These are phyloP conservation scores for Zapornia atra DNA, from an alignment of 2,113 vertebrate species.

Conservation along the genomic window DNA sequence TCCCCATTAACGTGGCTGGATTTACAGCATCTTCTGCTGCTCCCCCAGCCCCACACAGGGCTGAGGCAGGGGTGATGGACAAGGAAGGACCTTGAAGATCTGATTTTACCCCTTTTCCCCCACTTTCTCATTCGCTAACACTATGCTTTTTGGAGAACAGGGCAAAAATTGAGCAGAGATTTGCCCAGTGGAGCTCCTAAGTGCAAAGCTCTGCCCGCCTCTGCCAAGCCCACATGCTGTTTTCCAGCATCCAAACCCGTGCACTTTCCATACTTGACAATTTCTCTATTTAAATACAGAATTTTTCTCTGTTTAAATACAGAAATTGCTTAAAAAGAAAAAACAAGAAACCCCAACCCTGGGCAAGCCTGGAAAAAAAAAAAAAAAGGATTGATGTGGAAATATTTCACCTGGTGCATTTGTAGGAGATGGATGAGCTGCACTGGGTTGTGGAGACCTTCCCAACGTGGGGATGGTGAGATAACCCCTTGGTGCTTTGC, in stretches of 20 bases:
- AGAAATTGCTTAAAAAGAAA: background rate
- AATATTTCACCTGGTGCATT: background rate
- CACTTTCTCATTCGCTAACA: background rate
- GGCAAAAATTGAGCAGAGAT: background rate
- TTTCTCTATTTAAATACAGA: background rate
- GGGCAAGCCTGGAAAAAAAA: too few relatives aligned
- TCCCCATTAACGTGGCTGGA: rapidly evolving
- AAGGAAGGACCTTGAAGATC: background rate
- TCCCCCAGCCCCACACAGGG: rapidly evolving
- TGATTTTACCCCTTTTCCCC: background rate
- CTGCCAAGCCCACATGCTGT: background rate
- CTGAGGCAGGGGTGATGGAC: background rate
- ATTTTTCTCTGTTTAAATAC: background rate
- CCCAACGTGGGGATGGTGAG: background rate
- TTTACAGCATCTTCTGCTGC: background rate
- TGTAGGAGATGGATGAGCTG: background rate
- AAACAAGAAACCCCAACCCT: background rate
- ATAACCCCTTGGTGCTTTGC: background rate
- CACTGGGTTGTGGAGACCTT: background rate
- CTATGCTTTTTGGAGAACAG: rapidly evolving
- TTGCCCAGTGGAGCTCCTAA: rapidly evolving
- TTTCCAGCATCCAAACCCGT: background rate
- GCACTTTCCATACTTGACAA: background rate
- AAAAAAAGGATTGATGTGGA: rapidly evolving
- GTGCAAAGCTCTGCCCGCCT: background rate